These are phyloP conservation scores for Discoglossus pictus DNA, from an alignment of 2,797 vertebrate genomes.

Conservation along the genomic window DNA sequence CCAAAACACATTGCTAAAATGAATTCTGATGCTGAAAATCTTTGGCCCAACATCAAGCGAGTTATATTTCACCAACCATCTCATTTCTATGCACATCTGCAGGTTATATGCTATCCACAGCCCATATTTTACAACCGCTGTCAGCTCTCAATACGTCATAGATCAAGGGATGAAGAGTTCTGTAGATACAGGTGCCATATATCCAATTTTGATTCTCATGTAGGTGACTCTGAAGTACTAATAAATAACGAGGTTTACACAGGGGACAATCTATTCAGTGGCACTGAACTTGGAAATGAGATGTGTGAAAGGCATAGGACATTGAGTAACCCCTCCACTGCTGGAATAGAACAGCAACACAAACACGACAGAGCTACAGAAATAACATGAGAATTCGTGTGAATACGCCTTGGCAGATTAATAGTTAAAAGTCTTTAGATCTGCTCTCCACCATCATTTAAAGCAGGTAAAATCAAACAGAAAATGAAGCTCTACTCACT, in stretches of 20 bases:
- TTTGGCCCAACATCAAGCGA: conserved; percentile 18
- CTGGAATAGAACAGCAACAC: background rate
- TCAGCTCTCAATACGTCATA: conserved; percentile 25
- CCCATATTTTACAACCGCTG: conserved; percentile 4
- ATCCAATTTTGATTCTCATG: conserved; percentile 26
- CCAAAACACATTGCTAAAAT: background rate
- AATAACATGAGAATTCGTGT: no score
- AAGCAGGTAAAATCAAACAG: no score
- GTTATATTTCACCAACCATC: conserved; percentile 2
- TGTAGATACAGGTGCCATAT: conserved; percentile 30
- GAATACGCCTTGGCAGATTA: no score
- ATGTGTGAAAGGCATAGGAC: background rate
- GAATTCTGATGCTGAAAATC: background rate
- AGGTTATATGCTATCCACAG: conserved; percentile 15
- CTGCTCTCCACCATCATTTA: no score
- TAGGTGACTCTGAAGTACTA: background rate
- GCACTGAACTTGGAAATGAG: conserved; percentile 13
- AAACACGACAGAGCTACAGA: background rate
- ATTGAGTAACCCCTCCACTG: background rate
- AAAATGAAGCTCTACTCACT: no score
- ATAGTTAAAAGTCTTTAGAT: no score
- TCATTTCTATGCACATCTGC: conserved; percentile 26
- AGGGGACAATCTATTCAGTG: conserved; percentile 25
- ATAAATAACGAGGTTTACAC: conserved; percentile 20
- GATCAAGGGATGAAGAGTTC: background rate